A percentile compares a stretch with the other conserved stretches of the same genome.
These are phyloP conservation scores for Epinephelus coioides DNA, from an alignment of 2,797 vertebrate genomes.

Conservation along the genomic window DNA sequence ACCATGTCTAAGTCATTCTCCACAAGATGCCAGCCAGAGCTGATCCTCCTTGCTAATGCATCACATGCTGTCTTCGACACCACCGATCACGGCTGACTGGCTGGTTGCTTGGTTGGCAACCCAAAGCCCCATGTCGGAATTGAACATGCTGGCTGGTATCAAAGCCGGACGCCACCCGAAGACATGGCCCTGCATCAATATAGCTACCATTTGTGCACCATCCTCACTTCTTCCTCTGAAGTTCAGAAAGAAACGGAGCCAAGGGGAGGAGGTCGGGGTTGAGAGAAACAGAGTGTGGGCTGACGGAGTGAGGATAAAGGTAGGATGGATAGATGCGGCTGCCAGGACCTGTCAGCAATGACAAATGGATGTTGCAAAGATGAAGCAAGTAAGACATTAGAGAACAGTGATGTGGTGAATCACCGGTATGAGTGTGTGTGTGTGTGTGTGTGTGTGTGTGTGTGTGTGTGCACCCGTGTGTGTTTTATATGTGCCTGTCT, in stretches of 20 bases:
- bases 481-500: slow-evolving; percentile 36
- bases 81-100: slow-evolving; percentile 44
- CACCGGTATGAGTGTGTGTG: slow-evolving; percentile 60
- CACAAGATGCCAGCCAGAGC: slow-evolving; percentile 45
- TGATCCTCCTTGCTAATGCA: slow-evolving; percentile 58
- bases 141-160: slow-evolving; percentile 35
- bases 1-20: slow-evolving; percentile 63
- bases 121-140: slow-evolving; percentile 49
- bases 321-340: slow-evolving; percentile 80
- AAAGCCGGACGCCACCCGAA: slow-evolving; percentile 19
- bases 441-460: slow-evolving; percentile 23
- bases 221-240: slow-evolving; percentile 41
- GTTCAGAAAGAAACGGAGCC: slow-evolving; percentile 37
- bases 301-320: slow-evolving; percentile 72
- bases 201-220: slow-evolving; percentile 27
- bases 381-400: slow-evolving; percentile 87
- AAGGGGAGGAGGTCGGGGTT: slow-evolving; percentile 32
- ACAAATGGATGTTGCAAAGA: slow-evolving; percentile 84
- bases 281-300: slow-evolving; percentile 67
- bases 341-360: slow-evolving; percentile 81
- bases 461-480: slow-evolving; percentile 25
- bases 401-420: slow-evolving; percentile 84
- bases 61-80: slow-evolving; percentile 27
- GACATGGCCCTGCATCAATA: slow-evolving; percentile 50
- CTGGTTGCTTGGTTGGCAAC: slow-evolving; percentile 34